These are phyloP conservation scores for Hirtodrosophila alboralis DNA, from an alignment of 2,888 invertebrate species.

Conservation along the genomic window DNA sequence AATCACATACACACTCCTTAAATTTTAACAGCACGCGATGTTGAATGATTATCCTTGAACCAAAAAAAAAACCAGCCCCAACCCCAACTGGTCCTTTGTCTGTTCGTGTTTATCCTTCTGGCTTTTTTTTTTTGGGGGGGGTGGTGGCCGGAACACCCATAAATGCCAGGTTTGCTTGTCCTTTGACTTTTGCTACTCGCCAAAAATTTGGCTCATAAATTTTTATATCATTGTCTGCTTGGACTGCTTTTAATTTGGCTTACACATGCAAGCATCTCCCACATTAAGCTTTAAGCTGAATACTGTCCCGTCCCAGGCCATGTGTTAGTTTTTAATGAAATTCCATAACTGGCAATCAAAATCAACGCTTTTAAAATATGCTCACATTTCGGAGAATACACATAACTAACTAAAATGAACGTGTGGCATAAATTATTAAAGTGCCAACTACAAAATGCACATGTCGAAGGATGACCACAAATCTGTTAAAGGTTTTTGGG, in stretches of 20 bases:
- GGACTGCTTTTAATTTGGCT: conserved; percentile 59
- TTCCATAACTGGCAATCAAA: conserved; percentile 67
- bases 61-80: conserved; percentile 33
- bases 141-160: conserved; percentile 43
- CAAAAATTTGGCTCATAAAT: conserved; percentile 69
- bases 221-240: conserved; percentile 59
- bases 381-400: conserved; percentile 54
- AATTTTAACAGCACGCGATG: conserved; percentile 83
- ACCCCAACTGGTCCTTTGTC: conserved; percentile 43
- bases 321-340: conserved; percentile 63
- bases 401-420: conserved; percentile 32
- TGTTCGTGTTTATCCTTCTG: conserved; percentile 44
- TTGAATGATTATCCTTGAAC: conserved; percentile 82
- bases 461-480: conserved; percentile 3
- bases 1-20: conserved; percentile 84
- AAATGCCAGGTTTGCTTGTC: conserved; percentile 32
- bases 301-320: not conserved
- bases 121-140: too few relatives aligned
- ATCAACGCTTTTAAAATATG: conserved; percentile 60
- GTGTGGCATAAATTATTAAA: conserved; percentile 53
- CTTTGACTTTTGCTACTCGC: conserved; percentile 62
- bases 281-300: conserved; percentile 36
- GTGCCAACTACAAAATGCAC: conserved; percentile 29
- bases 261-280: conserved; percentile 61
- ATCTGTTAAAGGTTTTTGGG: not conserved